Conservation (phyloP, 2,113 vertebrate species). For the Lamprotornis superbus region DNA sequence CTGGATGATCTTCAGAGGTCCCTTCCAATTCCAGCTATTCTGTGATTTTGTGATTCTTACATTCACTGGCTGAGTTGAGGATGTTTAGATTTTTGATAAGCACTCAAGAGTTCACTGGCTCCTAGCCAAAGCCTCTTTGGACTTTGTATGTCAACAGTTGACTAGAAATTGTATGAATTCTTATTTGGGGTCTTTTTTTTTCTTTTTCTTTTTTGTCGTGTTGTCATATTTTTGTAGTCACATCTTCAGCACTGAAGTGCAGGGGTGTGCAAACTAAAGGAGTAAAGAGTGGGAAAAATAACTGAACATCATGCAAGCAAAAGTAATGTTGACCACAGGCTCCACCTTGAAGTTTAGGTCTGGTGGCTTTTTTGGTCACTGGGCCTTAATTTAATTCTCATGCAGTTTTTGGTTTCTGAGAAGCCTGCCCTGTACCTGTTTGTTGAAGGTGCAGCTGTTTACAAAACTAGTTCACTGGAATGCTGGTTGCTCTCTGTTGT, state of each 20-base stretch:
- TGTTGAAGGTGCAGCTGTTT: background rate
- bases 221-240: background rate
- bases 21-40: background rate
- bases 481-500: background rate
- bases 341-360: background rate
- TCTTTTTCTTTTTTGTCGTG: background rate
- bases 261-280: background rate
- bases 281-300: background rate
- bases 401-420: background rate
- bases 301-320: background rate
- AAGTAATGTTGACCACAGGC: background rate
- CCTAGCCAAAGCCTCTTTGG: background rate
- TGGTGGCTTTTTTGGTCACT: background rate
- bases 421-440: background rate
- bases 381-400: background rate
- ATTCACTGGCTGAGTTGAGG: background rate
- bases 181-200: background rate
- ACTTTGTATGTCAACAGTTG: background rate
- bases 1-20: background rate
- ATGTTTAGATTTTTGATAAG: background rate
- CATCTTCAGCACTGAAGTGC: background rate
- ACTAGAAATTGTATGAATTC: background rate
- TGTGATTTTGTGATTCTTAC: background rate
- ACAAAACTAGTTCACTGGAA: background rate
- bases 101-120: background rate